A percentile compares a stretch with the other conserved stretches of the same genome.
These are phyloP conservation scores for Melolontha melolontha DNA, from an alignment of 2,888 invertebrate genomes.

Conservation along the genomic window DNA sequence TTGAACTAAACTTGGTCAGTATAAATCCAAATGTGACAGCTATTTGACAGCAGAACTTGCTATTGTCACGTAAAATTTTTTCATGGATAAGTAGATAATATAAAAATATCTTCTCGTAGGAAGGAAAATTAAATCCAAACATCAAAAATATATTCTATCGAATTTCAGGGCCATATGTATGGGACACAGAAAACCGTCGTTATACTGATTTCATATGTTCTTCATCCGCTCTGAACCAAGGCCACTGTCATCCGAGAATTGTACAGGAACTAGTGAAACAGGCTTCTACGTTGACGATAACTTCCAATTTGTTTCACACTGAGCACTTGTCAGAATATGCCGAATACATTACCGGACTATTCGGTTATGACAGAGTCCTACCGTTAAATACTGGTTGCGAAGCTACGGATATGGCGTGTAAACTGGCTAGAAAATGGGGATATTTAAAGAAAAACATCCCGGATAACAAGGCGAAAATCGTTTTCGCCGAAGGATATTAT, in stretches of 20 bases:
- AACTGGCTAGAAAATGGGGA: slow-evolving; percentile 94
- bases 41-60: too few species aligned
- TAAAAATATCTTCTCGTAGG: too few species aligned
- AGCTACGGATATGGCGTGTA: slow-evolving; percentile 93
- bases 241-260: slow-evolving; percentile 92
- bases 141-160: too few species aligned
- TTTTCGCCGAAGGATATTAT: slow-evolving; percentile 92
- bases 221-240: slow-evolving; percentile 96
- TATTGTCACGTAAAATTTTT: too few species aligned
- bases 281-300: slow-evolving; percentile 81
- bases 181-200: slow-evolving; percentile 93
- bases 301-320: slow-evolving; percentile 93
- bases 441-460: slow-evolving; percentile 89
- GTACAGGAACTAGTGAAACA: slow-evolving; percentile 81
- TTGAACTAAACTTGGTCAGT: too few species aligned
- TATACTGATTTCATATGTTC: slow-evolving; percentile 95
- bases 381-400: slow-evolving; percentile 98
- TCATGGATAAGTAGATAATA: too few species aligned
- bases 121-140: too few species aligned
- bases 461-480: slow-evolving; percentile 84
- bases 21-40: too few species aligned
- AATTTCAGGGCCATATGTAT: slow-evolving; percentile 83
- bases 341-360: slow-evolving; percentile 84
- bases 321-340: slow-evolving; percentile 88
- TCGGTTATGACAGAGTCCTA: slow-evolving; percentile 89